Evolutionary conservation across 1,140 invertebrate species (phyloP).

Genomic region (Orius insidiosus): DNA sequence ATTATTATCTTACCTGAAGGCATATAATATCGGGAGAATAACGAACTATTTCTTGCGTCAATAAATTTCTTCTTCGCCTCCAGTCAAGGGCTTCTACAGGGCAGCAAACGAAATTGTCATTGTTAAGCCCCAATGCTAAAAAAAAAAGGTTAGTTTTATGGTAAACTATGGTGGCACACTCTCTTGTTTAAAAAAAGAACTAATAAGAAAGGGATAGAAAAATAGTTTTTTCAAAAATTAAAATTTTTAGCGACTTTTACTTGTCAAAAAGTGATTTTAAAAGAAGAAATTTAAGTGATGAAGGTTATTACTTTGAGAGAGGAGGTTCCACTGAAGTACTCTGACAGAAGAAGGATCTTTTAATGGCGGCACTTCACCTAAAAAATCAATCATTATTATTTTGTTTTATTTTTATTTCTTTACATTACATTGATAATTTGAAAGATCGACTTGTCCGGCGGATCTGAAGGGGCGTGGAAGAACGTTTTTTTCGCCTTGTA

Average conservation of each 20-base stretch:
- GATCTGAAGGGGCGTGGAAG: slow-evolving; percentile 27
- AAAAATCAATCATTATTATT: not conserved
- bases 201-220: no score
- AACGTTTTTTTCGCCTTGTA: slow-evolving; percentile 27
- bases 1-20: slow-evolving; percentile 35
- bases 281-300: no score
- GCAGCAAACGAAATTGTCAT: slow-evolving; percentile 57
- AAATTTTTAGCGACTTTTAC: no score
- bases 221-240: no score
- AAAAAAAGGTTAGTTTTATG: slow-evolving; percentile 13
- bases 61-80: slow-evolving; percentile 42
- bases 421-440: no score
- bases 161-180: not conserved
- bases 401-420: not conserved
- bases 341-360: slow-evolving; percentile 27
- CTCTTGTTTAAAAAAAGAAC: not conserved
- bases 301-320: slow-evolving; percentile 49
- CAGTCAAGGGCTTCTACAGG: slow-evolving; percentile 52
- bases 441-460: no score
- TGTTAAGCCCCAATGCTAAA: slow-evolving; percentile 47
- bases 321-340: slow-evolving; percentile 57
- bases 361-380: not conserved
- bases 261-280: no score
- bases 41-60: slow-evolving; percentile 53
- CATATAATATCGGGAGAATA: slow-evolving; percentile 55